A percentile compares a stretch with the other conserved stretches of the same genome.
phyloP scores from a whole-genome alignment of 2,797 vertebrate species.

The Sebastiscus albofasciatus region DNA sequence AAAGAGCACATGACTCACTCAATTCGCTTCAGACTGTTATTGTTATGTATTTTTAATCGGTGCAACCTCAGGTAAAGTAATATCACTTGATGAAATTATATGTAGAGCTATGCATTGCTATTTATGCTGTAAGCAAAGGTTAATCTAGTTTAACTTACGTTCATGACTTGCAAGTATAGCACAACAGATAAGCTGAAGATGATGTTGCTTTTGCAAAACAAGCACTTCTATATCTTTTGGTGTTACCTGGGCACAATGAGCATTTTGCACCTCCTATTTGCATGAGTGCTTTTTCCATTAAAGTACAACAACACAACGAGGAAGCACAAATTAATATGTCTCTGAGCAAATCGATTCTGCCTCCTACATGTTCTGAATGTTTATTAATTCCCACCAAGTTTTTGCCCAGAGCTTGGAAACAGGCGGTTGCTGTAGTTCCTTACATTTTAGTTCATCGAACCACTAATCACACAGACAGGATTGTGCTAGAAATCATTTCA shows the following conservation, averaged over 20 bases:
- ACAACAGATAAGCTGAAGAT: constrained; percentile 29
- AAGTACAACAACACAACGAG: constrained; percentile 62
- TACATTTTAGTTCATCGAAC: constrained; percentile 49
- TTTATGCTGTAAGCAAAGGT: constrained; percentile 37
- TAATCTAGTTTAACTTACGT: constrained; percentile 15
- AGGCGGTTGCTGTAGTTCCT: constrained; percentile 32
- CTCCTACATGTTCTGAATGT: constrained; percentile 66
- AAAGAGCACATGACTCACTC: constrained; percentile 13
- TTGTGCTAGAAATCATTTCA: constrained; percentile 56
- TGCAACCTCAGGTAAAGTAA: neutral
- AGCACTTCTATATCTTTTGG: constrained; percentile 31
- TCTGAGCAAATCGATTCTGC: constrained; percentile 69
- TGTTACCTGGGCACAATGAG: constrained; percentile 28
- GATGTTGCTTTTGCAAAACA: constrained; percentile 37
- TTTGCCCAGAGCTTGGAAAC: constrained; percentile 57
- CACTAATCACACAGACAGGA: constrained; percentile 58
- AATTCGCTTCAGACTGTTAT: neutral
- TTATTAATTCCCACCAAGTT: constrained; percentile 67
- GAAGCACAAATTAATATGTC: constrained; percentile 70
- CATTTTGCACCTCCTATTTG: constrained; percentile 61
- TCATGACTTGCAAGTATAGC: constrained; percentile 4
- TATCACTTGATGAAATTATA: constrained; percentile 21
- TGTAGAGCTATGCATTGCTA: neutral
- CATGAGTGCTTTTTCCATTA: constrained; percentile 77
- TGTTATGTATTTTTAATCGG: constrained; percentile 20